Conservation (phyloP, 2,797 vertebrate genomes). For the Poecilia wingei region DNA sequence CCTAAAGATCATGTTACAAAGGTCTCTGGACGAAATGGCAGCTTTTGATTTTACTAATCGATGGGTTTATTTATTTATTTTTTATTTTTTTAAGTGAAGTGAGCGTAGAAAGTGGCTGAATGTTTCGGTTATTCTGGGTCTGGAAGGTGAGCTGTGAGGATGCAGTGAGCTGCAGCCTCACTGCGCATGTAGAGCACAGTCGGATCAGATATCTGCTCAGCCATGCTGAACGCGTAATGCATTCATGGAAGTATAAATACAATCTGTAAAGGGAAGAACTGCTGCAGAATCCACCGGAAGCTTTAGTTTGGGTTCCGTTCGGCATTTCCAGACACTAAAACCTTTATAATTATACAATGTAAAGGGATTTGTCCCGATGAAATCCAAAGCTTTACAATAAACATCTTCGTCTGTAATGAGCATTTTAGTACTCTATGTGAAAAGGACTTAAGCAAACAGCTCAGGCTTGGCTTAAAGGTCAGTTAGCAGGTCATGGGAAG, state of each 20-base stretch:
- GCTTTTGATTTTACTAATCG: neutral
- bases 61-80: too few species aligned
- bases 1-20: neutral
- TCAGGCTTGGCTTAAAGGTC: constrained; percentile 36
- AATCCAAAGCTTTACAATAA: neutral
- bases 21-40: neutral
- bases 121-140: neutral
- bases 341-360: neutral
- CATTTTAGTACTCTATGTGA: neutral
- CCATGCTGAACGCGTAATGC: constrained; percentile 50
- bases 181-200: constrained; percentile 46
- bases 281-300: neutral
- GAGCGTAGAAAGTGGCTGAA: neutral
- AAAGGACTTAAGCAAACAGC: constrained; percentile 28
- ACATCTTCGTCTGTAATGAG: neutral
- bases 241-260: constrained; percentile 28
- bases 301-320: neutral
- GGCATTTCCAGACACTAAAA: neutral
- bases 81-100: neutral
- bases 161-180: constrained; percentile 15
- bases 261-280: constrained; percentile 21
- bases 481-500: constrained; percentile 31
- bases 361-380: neutral
- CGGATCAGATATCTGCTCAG: constrained; percentile 45
- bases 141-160: neutral